A percentile compares a stretch with the other conserved stretches of the same genome.
These are phyloP conservation scores for Reticulitermes lucifugus DNA, from an alignment of 2,888 invertebrate species.

Conservation along the genomic window DNA sequence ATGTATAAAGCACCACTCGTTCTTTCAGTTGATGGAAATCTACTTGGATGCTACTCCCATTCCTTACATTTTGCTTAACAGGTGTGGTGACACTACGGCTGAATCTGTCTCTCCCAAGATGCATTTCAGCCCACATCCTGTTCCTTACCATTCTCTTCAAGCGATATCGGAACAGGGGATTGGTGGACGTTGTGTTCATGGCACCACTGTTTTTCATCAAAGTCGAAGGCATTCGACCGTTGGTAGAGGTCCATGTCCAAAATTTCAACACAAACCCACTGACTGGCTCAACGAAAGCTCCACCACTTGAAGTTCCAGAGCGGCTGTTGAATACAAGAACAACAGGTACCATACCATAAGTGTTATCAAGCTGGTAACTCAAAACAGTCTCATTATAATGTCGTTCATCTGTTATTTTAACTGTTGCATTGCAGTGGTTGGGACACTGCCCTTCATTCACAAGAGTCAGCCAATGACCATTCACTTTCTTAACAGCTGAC, in stretches of 20 bases:
- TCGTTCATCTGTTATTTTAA: constrained; percentile 70
- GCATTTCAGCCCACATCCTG: not conserved
- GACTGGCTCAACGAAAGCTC: constrained; percentile 61
- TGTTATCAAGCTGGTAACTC: constrained; percentile 73
- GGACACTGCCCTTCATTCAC: constrained; percentile 81
- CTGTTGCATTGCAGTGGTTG: constrained; percentile 72
- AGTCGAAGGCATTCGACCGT: not conserved
- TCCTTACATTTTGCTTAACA: constrained; percentile 5
- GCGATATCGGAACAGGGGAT: constrained; percentile 43
- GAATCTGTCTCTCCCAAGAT: not conserved
- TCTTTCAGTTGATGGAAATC: constrained; percentile 67
- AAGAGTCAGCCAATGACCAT: constrained; percentile 74
- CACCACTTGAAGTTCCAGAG: constrained; percentile 63
- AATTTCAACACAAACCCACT: constrained; percentile 84
- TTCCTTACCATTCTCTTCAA: constrained; percentile 19
- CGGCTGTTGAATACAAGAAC: constrained; percentile 71
- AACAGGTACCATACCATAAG: constrained; percentile 80
- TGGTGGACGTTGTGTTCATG: constrained; percentile 25
- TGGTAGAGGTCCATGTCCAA: constrained; percentile 76
- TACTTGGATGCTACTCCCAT: not conserved
- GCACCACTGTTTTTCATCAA: not conserved
- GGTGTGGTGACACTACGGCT: constrained; percentile 29
- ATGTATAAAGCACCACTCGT: constrained; percentile 81
- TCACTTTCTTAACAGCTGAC: constrained; percentile 67
- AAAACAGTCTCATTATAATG: constrained; percentile 66